These are phyloP conservation scores for Epinephelus coioides DNA, from an alignment of 2,797 vertebrate genomes.

Conservation along the genomic window DNA sequence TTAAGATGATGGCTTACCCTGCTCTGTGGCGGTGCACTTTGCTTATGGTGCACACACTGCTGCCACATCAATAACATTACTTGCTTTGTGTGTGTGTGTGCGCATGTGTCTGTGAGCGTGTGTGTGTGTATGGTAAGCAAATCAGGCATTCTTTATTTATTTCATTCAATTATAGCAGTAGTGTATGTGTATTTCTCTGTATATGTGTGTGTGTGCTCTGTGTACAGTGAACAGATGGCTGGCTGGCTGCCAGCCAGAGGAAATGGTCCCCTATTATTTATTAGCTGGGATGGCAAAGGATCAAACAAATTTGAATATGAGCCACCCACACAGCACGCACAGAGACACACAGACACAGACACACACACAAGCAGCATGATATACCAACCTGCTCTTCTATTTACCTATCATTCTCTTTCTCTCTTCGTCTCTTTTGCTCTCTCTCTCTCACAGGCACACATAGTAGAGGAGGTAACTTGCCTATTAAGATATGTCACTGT, in stretches of 20 bases:
- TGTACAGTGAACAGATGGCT: slow-evolving; percentile 51
- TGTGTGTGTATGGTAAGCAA: neutral
- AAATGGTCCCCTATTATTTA: slow-evolving; percentile 56
- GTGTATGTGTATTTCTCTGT: slow-evolving; percentile 18
- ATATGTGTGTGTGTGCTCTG: neutral
- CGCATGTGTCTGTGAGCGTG: fast-evolving
- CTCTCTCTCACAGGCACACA: slow-evolving; percentile 11
- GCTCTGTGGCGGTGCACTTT: neutral
- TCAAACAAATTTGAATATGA: slow-evolving; percentile 58
- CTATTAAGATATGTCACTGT: slow-evolving; percentile 63
- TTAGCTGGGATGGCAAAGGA: slow-evolving; percentile 50
- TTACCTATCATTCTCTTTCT: slow-evolving; percentile 1
- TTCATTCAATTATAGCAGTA: slow-evolving; percentile 27
- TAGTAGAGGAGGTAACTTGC: slow-evolving; percentile 31
- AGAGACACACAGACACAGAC: slow-evolving; percentile 30
- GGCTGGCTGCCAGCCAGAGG: slow-evolving; percentile 50
- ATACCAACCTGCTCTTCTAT: slow-evolving; percentile 5
- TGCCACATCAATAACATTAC: slow-evolving; percentile 38
- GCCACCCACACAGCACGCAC: slow-evolving; percentile 22
- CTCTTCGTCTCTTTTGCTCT: neutral
- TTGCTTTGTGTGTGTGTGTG: neutral
- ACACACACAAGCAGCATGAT: slow-evolving; percentile 10
- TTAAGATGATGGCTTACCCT: slow-evolving; percentile 8
- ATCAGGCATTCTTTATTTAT: slow-evolving; percentile 27
- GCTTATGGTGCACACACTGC: slow-evolving; percentile 11